Conservation (phyloP, 2,888 invertebrate species). For the Kryphioiulus occultus region DNA sequence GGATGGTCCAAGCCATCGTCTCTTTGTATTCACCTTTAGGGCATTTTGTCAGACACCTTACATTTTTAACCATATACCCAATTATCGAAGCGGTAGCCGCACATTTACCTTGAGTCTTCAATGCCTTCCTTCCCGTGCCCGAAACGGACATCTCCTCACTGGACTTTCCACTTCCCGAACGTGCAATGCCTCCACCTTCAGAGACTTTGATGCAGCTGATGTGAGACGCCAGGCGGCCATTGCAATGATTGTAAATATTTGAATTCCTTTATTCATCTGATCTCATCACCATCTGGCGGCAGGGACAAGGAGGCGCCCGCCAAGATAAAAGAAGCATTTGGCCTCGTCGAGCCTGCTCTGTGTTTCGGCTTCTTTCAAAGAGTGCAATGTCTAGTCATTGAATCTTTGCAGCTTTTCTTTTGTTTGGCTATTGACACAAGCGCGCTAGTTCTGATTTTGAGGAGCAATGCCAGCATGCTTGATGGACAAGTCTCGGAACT, state of each 20-base stretch:
- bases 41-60: neutral
- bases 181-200: neutral
- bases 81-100: neutral
- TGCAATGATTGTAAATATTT: neutral
- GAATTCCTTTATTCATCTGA: neutral
- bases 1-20: neutral
- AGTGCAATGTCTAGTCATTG: slow-evolving; percentile 19
- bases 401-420: neutral
- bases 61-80: neutral
- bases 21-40: neutral
- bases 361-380: neutral
- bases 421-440: too few species aligned
- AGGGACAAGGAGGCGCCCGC: neutral
- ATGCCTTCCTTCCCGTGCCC: neutral
- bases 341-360: neutral
- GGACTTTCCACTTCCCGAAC: neutral
- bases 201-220: neutral
- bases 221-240: neutral
- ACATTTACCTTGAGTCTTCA: neutral
- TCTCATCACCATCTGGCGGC: neutral
- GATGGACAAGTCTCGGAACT: neutral
- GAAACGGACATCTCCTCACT: neutral
- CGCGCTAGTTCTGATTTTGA: neutral
- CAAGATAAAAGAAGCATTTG: neutral
- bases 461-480: neutral